phyloP scores from a whole-genome alignment of 2,888 invertebrate genomes.

The Drosophila formosana region DNA sequence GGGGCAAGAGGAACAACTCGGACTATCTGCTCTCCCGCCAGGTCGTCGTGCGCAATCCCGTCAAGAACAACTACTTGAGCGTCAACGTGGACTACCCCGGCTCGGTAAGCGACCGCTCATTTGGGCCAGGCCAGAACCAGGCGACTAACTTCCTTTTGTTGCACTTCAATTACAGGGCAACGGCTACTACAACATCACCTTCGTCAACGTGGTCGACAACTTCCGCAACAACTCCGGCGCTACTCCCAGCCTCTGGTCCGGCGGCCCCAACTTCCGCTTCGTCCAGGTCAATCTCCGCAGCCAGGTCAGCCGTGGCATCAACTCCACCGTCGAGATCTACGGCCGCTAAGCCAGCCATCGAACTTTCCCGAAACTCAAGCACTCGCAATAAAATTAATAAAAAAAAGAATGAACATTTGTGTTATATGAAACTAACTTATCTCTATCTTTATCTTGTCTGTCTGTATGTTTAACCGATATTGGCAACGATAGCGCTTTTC shows the following conservation, averaged over 20 bases:
- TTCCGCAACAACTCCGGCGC: conserved; percentile 76
- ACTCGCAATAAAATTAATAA: background rate
- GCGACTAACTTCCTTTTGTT: background rate
- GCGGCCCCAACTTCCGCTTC: conserved; percentile 61
- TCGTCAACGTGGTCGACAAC: conserved; percentile 65
- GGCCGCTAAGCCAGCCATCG: conserved; percentile 43
- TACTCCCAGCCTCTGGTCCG: conserved; percentile 54
- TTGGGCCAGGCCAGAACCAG: no score
- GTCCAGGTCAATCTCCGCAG: conserved; percentile 61
- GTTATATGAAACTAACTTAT: conserved; percentile 1
- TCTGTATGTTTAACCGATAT: background rate
- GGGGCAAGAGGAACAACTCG: conserved; percentile 50
- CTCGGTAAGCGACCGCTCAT: conserved; percentile 47
- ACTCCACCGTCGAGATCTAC: conserved; percentile 74
- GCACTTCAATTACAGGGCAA: conserved; percentile 47
- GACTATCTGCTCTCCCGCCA: conserved; percentile 58
- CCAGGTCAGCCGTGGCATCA: conserved; percentile 54
- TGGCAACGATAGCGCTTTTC: background rate
- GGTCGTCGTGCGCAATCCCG: conserved; percentile 47
- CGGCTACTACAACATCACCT: conserved; percentile 52
- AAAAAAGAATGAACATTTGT: background rate
- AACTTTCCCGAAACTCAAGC: background rate
- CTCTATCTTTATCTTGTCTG: background rate
- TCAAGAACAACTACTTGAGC: conserved; percentile 55
- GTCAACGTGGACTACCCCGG: conserved; percentile 57